A percentile compares a stretch with the other conserved stretches of the same genome.
Conservation (phyloP, 2,888 invertebrate species). For the Linnaemya tessellans region DNA sequence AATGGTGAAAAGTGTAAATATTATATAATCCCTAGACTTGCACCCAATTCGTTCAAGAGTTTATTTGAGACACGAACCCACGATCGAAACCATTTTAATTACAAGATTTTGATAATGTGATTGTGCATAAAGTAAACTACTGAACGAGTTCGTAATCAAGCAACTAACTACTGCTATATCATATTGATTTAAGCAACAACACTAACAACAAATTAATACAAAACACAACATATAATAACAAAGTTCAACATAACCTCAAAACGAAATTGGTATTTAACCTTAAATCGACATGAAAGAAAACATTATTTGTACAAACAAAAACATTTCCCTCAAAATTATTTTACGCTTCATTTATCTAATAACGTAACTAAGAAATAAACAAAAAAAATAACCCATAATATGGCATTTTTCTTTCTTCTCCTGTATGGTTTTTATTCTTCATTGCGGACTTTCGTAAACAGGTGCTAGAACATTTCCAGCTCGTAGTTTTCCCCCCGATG, state of each 20-base stretch:
- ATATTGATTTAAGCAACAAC: background rate
- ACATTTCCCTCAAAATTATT: background rate
- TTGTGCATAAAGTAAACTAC: too few species aligned
- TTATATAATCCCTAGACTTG: too few species aligned
- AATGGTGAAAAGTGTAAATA: too few species aligned
- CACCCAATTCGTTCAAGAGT: too few species aligned
- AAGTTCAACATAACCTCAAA: too few species aligned
- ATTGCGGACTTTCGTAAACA: conserved; percentile 78
- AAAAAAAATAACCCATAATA: conserved; percentile 68
- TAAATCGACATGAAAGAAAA: background rate
- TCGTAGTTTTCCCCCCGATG: conserved; percentile 95
- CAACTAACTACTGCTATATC: background rate
- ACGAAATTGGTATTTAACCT: background rate
- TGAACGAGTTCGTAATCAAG: too few species aligned
- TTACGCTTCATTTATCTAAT: conserved; percentile 15
- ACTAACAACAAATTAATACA: background rate
- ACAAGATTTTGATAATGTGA: too few species aligned
- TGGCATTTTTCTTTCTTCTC: conserved; percentile 56
- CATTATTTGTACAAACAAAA: conserved; percentile 12
- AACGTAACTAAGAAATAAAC: conserved; percentile 30
- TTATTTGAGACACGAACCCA: too few species aligned
- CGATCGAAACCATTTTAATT: too few species aligned
- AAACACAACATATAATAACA: background rate
- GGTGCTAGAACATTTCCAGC: conserved; percentile 95
- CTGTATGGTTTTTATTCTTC: conserved; percentile 42